Evolutionary conservation across 2,113 vertebrate genomes (phyloP), one percentile per base, ranked within the genome.

Genomic region (Hymenochirus boettgeri): DNA sequence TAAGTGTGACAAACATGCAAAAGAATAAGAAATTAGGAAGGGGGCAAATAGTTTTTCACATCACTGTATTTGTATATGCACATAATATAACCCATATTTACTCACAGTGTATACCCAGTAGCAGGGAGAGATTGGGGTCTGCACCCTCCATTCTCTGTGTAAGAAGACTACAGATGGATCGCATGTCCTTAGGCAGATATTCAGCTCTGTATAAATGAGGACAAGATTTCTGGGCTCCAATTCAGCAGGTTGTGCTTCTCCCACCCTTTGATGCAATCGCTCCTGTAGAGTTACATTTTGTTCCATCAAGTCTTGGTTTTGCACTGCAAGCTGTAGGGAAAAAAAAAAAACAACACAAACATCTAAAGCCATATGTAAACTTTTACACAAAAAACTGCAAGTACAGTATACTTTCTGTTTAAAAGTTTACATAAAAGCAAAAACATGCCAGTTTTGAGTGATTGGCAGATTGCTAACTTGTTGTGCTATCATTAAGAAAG

Each of bases 241-340:
- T 0, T 81, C 76, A 51, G 87, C 80, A 65, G 85, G 71, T 1
- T 77, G 57, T 62, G 82, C 73, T 25, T 65, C 77, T 21, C 75
- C 69, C 22, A 87, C 89, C 0, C 75, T 77, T 62, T 89, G 87
- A 1, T 78, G 85, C 57, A 96, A 80, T 7, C 76, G 87, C 74
- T 98, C 95, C 80, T 93, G 90, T 35, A 98, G 86, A 0, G 88
- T 96, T 77, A 99, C 80, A 71, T 92, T 95, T 82, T 91, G 90
- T 80, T 97, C 96, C 31, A 97, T 91, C 74, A 99, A 85, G 3
- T 98, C 92, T 83, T 98, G 96, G 81, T 98, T 99, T 82, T 98
- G 96, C 21, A 73, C 75, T 0, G 95, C 95, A 61, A 99, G 86
- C 95, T 98, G 74, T 35, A 62, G 77, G 79, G 57, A 62, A 80